Conservation (phyloP, 92 coral and sea anemone genomes). For the Nematostella vectensis region DNA sequence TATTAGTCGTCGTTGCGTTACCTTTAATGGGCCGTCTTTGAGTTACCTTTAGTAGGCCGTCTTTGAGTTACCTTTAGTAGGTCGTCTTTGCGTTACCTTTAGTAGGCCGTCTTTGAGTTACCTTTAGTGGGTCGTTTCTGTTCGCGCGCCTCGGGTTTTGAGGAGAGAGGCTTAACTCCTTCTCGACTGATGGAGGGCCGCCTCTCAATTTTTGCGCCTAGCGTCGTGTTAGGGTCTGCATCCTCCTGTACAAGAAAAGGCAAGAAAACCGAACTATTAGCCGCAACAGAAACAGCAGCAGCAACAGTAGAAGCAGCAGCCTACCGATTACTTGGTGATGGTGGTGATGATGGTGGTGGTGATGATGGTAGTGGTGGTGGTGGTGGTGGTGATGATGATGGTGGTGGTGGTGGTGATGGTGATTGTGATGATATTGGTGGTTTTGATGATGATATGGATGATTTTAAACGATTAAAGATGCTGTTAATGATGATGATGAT, state of each 20-base stretch:
- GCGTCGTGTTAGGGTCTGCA: not conserved
- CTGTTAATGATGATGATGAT: too few relatives aligned
- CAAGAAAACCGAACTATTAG: not conserved
- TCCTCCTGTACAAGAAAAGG: not conserved
- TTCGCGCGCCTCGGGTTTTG: not conserved
- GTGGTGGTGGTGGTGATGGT: not conserved
- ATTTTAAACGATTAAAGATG: too few relatives aligned
- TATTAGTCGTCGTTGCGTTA: too few relatives aligned
- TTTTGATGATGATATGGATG: too few relatives aligned
- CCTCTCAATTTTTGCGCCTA: not conserved
- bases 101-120: not conserved
- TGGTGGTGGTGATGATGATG: not conserved
- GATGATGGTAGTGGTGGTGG: not conserved
- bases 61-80: too few relatives aligned
- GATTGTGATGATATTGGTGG: too few relatives aligned
- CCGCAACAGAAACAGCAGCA: not conserved
- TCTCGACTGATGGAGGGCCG: not conserved
- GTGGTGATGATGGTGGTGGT: not conserved
- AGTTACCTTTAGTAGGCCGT: not conserved
- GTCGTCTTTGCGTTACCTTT: not conserved
- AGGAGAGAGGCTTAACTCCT: not conserved
- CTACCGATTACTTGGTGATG: not conserved
- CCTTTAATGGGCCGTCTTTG: not conserved
- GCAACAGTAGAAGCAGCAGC: not conserved
- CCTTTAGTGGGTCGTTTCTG: constrained; percentile 1